A percentile compares a stretch with the other conserved stretches of the same genome.
Conservation (phyloP, 2,113 vertebrate species). For the Elephantulus edwardii region DNA sequence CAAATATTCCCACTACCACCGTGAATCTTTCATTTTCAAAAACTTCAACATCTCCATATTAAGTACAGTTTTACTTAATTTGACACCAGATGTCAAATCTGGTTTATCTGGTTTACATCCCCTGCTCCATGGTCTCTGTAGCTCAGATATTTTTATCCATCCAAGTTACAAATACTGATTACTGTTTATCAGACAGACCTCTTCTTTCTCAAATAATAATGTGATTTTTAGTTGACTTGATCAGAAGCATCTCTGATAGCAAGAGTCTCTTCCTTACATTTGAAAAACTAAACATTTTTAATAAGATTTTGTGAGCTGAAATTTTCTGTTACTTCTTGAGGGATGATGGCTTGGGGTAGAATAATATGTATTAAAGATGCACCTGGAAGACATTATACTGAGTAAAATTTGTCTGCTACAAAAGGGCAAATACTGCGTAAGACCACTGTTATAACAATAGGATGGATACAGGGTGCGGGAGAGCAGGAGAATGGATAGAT, state of each 20-base stretch:
- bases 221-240: too few relatives aligned
- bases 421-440: too few relatives aligned
- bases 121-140: background rate
- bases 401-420: too few relatives aligned
- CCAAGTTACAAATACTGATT: background rate
- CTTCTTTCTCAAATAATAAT: too few relatives aligned
- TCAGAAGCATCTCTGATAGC: slow-evolving; percentile 19
- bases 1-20: background rate
- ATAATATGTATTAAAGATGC: too few relatives aligned
- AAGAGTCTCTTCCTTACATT: background rate
- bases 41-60: background rate
- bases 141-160: background rate
- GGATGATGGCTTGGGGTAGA: too few relatives aligned
- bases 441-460: too few relatives aligned
- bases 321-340: slow-evolving; percentile 24
- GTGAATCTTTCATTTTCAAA: background rate
- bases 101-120: background rate
- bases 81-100: background rate
- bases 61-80: background rate
- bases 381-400: too few relatives aligned
- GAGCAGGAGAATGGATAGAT: too few relatives aligned
- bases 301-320: slow-evolving; percentile 45
- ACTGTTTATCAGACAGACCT: too few relatives aligned
- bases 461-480: too few relatives aligned
- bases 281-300: slow-evolving; percentile 34